phyloP scores from a whole-genome alignment of 1,140 invertebrate genomes.

The Pteromalus puparum region DNA sequence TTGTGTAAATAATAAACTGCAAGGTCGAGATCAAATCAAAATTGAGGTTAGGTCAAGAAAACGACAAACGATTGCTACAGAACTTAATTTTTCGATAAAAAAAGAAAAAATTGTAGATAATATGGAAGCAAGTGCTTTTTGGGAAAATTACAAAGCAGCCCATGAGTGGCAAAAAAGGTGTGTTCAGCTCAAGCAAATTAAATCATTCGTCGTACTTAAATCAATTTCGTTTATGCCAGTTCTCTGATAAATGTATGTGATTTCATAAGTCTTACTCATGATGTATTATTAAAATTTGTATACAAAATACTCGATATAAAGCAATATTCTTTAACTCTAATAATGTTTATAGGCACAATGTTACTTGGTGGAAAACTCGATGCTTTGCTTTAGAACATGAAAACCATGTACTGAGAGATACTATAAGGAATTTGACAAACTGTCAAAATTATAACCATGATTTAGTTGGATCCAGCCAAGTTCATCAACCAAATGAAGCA shows the following conservation, averaged over 20 bases:
- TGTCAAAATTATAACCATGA: conserved; percentile 47
- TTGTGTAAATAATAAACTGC: conserved; percentile 55
- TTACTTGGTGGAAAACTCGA: conserved; percentile 82
- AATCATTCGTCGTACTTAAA: neutral
- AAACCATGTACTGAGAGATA: conserved; percentile 77
- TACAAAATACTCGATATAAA: no score
- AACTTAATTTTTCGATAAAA: neutral
- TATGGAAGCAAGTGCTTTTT: conserved; percentile 66
- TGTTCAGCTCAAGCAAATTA: neutral
- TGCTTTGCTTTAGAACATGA: conserved; percentile 80
- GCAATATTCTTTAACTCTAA: conserved; percentile 30
- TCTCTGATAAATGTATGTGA: conserved; percentile 1
- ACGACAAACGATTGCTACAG: conserved; percentile 43
- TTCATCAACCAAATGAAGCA: conserved; percentile 12
- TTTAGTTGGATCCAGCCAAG: neutral
- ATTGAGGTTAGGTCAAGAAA: conserved; percentile 65
- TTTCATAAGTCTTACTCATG: no score
- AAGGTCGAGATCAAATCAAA: conserved; percentile 55
- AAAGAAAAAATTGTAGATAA: conserved; percentile 28
- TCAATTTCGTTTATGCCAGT: neutral
- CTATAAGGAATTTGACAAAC: conserved; percentile 64
- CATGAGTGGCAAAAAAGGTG: conserved; percentile 72
- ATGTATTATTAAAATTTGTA: no score
- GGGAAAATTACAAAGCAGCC: conserved; percentile 69
- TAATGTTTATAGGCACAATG: conserved; percentile 65